Evolutionary conservation across 1,140 invertebrate species (phyloP), one percentile per base, ranked within the genome.

Genomic region (Aphidius gifuensis): DNA sequence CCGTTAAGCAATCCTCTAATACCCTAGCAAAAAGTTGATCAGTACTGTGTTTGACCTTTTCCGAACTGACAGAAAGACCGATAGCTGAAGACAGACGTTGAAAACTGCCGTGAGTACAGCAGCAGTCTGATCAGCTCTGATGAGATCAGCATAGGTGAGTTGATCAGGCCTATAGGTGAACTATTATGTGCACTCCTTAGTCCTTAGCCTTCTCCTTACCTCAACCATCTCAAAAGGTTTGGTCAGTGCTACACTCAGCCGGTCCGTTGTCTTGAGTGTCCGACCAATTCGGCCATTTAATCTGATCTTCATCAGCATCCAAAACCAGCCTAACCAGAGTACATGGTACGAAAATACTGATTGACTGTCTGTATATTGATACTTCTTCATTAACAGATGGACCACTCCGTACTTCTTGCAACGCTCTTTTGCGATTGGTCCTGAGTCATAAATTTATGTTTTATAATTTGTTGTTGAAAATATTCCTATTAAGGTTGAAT

Each of bases 21-120:
- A 63, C 44, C 4, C 42, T 55, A 1, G 61, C 54, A 11, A 58
- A 53, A 5, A 63, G 39, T 45, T n/a, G 9, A 74, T 53, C 5
- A 76, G 65, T 6, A 74, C 62, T 3, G 70, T 77, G 21, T 45
- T 56, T 5, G 61, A 62, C 3, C 5, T 8, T n/a, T 58, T 58
- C 44, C 55, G 47, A 5, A 1, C 1, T 0, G 5, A 4, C 3
- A 44, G 55, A 9, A 58, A 3, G 7, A 1, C 6, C 1, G 5
- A 5, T 1, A 16, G 55, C 1, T 21, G 55, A 5, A 47, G 43
- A 6, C 49, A 51, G 43, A 9, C 55, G 43, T 58, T 58, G 23
- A 58, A 58, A 32, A 58, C 43, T 38, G 45, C 47, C 1, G 45
- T 40, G 4, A 48, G 21, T 8, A 58, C 32, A 0, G 6, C 4